These are phyloP conservation scores for Pheosia gnoma DNA, from an alignment of 2,888 invertebrate species.

Conservation along the genomic window DNA sequence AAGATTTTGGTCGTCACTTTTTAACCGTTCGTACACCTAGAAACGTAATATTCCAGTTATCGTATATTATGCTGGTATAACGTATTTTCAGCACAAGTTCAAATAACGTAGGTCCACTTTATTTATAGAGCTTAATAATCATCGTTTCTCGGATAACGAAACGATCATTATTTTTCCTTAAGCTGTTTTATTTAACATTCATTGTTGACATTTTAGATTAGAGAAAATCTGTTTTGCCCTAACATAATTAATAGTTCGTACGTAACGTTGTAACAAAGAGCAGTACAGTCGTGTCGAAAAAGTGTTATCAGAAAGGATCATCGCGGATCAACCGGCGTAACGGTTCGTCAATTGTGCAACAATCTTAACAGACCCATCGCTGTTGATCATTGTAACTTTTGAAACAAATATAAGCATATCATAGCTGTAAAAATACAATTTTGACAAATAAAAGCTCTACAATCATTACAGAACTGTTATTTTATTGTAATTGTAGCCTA, in stretches of 20 bases:
- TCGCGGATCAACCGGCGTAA: slow-evolving; percentile 71
- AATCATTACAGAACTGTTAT: slow-evolving; percentile 77
- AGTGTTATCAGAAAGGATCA: slow-evolving; percentile 67
- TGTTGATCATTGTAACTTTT: slow-evolving; percentile 86
- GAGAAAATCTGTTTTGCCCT: slow-evolving; percentile 82
- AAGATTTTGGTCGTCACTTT: slow-evolving; percentile 21
- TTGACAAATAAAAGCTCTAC: slow-evolving; percentile 92
- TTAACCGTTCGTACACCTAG: slow-evolving; percentile 22
- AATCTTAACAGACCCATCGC: slow-evolving; percentile 74
- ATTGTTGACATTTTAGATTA: slow-evolving; percentile 83
- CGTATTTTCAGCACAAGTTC: slow-evolving; percentile 79
- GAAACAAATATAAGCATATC: slow-evolving; percentile 95
- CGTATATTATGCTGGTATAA: slow-evolving; percentile 69
- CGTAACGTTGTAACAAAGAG: slow-evolving; percentile 78
- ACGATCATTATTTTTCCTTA: slow-evolving; percentile 64
- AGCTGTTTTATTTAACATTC: slow-evolving; percentile 82
- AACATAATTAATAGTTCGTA: slow-evolving; percentile 80
- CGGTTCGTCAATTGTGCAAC: slow-evolving; percentile 80
- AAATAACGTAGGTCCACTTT: slow-evolving; percentile 81
- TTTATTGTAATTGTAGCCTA: slow-evolving; percentile 47
- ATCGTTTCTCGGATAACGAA: slow-evolving; percentile 60
- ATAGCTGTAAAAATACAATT: slow-evolving; percentile 95
- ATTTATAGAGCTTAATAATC: slow-evolving; percentile 75
- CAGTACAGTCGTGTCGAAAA: slow-evolving; percentile 76
- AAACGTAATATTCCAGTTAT: slow-evolving; percentile 27